Conservation (phyloP, 2,797 vertebrate genomes). For the Aselliscus stoliczkanus region DNA sequence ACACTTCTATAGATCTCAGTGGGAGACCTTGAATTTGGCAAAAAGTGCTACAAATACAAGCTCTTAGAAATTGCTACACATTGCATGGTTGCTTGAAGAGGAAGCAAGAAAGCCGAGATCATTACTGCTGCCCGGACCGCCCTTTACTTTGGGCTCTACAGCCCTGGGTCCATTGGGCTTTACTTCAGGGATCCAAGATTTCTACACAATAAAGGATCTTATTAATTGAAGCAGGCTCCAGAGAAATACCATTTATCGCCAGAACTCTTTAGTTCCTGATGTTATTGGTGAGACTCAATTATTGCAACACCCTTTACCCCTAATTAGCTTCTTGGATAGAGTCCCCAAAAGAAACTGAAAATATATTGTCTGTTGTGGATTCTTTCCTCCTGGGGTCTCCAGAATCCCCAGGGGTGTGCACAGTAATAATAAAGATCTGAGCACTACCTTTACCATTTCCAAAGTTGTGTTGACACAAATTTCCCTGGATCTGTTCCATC, state of each 20-base stretch:
- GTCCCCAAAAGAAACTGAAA: background rate
- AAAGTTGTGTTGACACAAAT: background rate
- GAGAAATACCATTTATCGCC: background rate
- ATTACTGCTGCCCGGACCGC: background rate
- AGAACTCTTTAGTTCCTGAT: background rate
- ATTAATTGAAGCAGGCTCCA: constrained; percentile 24
- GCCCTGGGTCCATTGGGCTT: background rate
- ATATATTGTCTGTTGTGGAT: background rate
- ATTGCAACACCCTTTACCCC: background rate
- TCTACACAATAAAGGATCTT: background rate
- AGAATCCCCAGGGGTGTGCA: background rate
- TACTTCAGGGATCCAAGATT: background rate
- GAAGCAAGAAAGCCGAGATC: background rate
- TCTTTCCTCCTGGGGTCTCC: background rate
- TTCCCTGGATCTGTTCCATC: background rate
- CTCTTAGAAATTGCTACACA: background rate
- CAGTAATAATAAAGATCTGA: background rate
- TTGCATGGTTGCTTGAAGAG: background rate
- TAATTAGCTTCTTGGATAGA: constrained; percentile 13
- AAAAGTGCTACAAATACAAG: background rate
- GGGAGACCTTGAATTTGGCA: background rate
- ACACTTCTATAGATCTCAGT: background rate
- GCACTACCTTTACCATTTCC: background rate
- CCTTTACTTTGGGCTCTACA: background rate
- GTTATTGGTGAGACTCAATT: background rate